These are phyloP conservation scores for Nyleta sp. DNA, from an alignment of 2,888 invertebrate genomes.

Conservation along the genomic window DNA sequence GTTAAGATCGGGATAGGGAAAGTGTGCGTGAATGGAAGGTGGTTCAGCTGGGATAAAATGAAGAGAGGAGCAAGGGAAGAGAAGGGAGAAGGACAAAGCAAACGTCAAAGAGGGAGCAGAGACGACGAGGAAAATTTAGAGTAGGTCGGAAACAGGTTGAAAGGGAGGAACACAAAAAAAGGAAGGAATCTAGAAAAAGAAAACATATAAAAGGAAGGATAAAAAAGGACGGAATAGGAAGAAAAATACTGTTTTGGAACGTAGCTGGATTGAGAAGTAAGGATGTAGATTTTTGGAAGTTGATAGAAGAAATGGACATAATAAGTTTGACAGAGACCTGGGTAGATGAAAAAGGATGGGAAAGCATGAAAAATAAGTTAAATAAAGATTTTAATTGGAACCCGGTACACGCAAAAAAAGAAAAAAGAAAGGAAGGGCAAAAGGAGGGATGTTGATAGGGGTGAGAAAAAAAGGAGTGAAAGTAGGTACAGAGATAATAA, in stretches of 20 bases:
- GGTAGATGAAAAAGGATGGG: constrained; percentile 10
- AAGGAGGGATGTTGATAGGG: neutral
- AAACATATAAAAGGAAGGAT: neutral
- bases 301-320: constrained; percentile 4
- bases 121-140: neutral
- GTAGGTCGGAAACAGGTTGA: neutral
- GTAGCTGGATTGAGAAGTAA: constrained; percentile 1
- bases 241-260: constrained; percentile 14
- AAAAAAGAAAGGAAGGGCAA: constrained; percentile 2
- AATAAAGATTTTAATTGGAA: neutral
- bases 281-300: constrained; percentile 9
- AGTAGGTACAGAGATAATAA: too few relatives aligned
- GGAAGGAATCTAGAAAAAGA: neutral
- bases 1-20: neutral
- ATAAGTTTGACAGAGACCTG: neutral
- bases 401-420: neutral
- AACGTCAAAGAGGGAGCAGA: neutral
- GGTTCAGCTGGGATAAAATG: neutral
- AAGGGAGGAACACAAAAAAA: neutral
- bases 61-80: neutral
- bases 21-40: neutral
- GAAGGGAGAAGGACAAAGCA: neutral
- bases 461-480: neutral
- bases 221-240: neutral
- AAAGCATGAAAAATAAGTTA: constrained; percentile 7